Evolutionary conservation across 2,888 invertebrate species (phyloP).

Genomic region (Oxyteleia sp.): DNA sequence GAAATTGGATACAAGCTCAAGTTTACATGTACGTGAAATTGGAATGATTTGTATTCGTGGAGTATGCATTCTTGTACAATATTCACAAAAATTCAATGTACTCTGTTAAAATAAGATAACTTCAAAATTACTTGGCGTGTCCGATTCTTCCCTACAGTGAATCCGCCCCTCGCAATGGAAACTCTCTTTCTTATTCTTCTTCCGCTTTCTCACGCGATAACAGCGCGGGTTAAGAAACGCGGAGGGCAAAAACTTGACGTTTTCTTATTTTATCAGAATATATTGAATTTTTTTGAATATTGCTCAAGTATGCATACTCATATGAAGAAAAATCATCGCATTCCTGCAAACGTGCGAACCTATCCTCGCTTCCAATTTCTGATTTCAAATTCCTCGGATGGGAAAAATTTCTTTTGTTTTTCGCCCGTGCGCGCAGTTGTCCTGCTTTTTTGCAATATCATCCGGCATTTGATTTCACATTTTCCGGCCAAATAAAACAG

Average conservation of each 20-base stretch:
- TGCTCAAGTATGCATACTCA: constrained; percentile 67
- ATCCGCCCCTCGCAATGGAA: constrained; percentile 46
- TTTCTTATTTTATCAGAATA: constrained; percentile 69
- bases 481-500: constrained; percentile 8
- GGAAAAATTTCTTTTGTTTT: constrained; percentile 48
- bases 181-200: constrained; percentile 58
- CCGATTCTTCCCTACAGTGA: constrained; percentile 65
- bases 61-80: constrained; percentile 59
- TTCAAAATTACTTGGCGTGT: constrained; percentile 70
- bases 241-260: constrained; percentile 52
- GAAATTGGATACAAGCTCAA: constrained; percentile 56
- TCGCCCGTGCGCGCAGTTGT: no score
- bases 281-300: constrained; percentile 71
- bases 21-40: constrained; percentile 52
- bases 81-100: constrained; percentile 70
- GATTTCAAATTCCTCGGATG: constrained; percentile 61
- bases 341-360: constrained; percentile 51
- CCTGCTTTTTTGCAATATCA: constrained; percentile 29
- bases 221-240: constrained; percentile 53
- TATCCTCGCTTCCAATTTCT: constrained; percentile 49
- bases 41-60: constrained; percentile 63
- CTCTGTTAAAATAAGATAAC: constrained; percentile 67
- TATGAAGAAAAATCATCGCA: constrained; percentile 66
- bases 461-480: constrained; percentile 18
- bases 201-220: constrained; percentile 66